phyloP scores from a whole-genome alignment of 2,888 invertebrate genomes.

The Adelognathus sp. region DNA sequence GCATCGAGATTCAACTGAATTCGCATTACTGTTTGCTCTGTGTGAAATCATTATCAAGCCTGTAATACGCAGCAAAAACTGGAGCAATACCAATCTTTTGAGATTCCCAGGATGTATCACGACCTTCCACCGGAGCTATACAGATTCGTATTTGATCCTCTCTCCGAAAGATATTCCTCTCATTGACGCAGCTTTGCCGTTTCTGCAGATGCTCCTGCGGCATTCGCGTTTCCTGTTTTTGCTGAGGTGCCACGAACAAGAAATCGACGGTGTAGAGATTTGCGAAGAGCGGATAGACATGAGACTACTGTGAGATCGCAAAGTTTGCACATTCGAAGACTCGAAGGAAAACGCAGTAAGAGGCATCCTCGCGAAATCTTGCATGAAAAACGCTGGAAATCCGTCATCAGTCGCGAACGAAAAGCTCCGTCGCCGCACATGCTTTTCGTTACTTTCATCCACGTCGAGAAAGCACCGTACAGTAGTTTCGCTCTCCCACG shows the following conservation, averaged over 20 bases:
- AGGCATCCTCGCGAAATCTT: background rate
- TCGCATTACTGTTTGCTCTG: too few relatives aligned
- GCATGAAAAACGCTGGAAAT: slow-evolving; percentile 51
- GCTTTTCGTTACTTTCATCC: slow-evolving; percentile 25
- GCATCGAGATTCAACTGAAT: too few relatives aligned
- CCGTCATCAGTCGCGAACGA: slow-evolving; percentile 38
- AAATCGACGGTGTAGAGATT: slow-evolving; percentile 5
- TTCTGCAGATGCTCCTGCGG: slow-evolving; percentile 5
- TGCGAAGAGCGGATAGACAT: background rate
- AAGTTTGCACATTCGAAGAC: background rate
- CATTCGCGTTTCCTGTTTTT: slow-evolving; percentile 28
- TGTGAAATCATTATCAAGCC: too few relatives aligned
- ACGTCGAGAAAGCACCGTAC: slow-evolving; percentile 8
- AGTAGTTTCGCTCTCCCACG: slow-evolving; percentile 18
- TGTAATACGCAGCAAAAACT: too few relatives aligned
- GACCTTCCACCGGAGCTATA: background rate
- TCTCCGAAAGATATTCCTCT: background rate
- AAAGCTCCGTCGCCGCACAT: background rate
- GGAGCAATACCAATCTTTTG: too few relatives aligned
- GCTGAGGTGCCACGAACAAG: background rate
- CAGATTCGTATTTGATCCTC: background rate
- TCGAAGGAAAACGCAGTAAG: background rate
- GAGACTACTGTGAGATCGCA: background rate
- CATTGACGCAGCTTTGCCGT: slow-evolving; percentile 15
- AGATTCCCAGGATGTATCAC: background rate